These are phyloP conservation scores for Osmerus eperlanus DNA, from an alignment of 2,113 vertebrate genomes.

Conservation along the genomic window DNA sequence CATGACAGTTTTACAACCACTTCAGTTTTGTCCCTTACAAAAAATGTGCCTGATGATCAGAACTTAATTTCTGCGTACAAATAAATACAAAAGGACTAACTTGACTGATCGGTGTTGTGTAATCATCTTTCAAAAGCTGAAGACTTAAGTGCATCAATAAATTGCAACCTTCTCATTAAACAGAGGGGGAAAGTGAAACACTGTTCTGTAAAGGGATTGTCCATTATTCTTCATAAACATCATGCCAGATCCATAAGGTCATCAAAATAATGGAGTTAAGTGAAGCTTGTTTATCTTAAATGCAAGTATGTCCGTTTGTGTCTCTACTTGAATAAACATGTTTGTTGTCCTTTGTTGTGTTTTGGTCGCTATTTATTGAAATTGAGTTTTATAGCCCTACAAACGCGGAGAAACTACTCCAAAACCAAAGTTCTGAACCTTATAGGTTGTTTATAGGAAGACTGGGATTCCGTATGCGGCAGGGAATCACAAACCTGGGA, in stretches of 20 bases:
- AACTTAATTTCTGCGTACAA: slow-evolving; percentile 20
- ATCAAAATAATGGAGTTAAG: slow-evolving; percentile 55
- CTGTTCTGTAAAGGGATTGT: slow-evolving; percentile 3
- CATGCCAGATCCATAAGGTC: slow-evolving; percentile 46
- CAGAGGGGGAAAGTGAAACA: slow-evolving; percentile 9
- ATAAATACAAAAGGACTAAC: slow-evolving; percentile 32
- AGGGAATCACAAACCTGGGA: slow-evolving; percentile 4
- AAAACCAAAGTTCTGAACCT: background rate
- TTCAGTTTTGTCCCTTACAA: slow-evolving; percentile 8
- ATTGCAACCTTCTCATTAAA: slow-evolving; percentile 6
- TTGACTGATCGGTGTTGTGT: slow-evolving; percentile 6
- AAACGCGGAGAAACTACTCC: background rate
- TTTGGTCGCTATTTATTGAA: slow-evolving; percentile 15
- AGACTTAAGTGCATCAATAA: slow-evolving; percentile 24
- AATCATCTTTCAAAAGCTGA: background rate
- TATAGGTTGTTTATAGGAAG: background rate
- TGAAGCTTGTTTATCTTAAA: slow-evolving; percentile 14
- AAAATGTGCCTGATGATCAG: slow-evolving; percentile 14
- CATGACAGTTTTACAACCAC: slow-evolving; percentile 17
- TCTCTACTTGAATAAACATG: background rate
- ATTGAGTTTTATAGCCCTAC: background rate
- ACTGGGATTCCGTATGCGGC: background rate
- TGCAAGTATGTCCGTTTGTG: slow-evolving; percentile 16
- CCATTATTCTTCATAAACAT: slow-evolving; percentile 61
- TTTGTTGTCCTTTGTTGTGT: slow-evolving; percentile 2